A percentile compares a stretch with the other conserved stretches of the same genome.
Conservation (phyloP, 2,797 vertebrate species). For the Macroramphosus scolopax region DNA sequence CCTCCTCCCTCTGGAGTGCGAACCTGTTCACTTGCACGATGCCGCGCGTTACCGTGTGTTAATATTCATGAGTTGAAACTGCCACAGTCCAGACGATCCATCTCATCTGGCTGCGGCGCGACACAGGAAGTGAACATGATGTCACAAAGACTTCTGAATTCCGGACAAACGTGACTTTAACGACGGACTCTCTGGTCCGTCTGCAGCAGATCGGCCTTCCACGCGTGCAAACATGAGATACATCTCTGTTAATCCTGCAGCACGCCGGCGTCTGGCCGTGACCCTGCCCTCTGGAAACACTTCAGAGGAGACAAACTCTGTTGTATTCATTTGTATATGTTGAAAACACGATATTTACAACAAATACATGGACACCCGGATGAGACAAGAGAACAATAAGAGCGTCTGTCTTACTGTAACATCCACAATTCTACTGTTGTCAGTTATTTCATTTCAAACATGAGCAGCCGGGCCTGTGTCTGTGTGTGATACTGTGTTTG, state of each 20-base stretch:
- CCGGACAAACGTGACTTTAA: slow-evolving; percentile 23
- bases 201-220: too few species aligned
- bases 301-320: not conserved
- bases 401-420: too few species aligned
- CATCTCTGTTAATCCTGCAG: not conserved
- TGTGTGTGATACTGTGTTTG: too few species aligned
- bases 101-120: slow-evolving; percentile 35
- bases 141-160: slow-evolving; percentile 20
- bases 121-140: slow-evolving; percentile 26
- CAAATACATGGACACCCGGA: not conserved
- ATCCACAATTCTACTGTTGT: too few species aligned
- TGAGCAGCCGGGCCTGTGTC: too few species aligned
- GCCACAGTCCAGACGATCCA: slow-evolving; percentile 48
- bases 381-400: too few species aligned
- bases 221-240: not conserved
- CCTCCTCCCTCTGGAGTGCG: slow-evolving; percentile 21
- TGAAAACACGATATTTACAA: too few species aligned
- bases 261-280: not conserved
- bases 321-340: not conserved
- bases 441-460: too few species aligned
- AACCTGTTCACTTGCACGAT: slow-evolving; percentile 18
- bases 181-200: not conserved
- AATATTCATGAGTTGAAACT: slow-evolving; percentile 64
- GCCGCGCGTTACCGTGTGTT: slow-evolving; percentile 29
- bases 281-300: not conserved